Evolutionary conservation across 2,797 vertebrate species (phyloP).

Genomic region (Tenualosa thibaudeaui): DNA sequence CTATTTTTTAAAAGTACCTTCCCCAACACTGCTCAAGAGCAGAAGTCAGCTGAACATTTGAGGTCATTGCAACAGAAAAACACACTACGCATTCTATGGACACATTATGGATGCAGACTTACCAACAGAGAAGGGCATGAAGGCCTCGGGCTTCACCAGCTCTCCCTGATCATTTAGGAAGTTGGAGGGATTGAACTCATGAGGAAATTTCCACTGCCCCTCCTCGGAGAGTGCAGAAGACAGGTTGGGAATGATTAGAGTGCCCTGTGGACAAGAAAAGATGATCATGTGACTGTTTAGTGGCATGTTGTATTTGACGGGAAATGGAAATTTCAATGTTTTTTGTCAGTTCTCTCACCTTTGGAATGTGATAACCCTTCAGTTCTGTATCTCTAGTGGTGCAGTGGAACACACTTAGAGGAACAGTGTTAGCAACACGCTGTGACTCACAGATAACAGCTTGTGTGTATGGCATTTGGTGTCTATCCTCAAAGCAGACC

Average conservation of each 20-base stretch:
- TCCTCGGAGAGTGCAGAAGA: slow-evolving; percentile 64
- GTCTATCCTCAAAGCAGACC: slow-evolving; percentile 61
- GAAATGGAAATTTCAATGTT: not conserved
- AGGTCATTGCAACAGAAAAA: too few species aligned
- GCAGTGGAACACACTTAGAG: slow-evolving; percentile 71
- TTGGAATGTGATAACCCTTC: slow-evolving; percentile 75
- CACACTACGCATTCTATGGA: too few species aligned
- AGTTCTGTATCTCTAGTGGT: slow-evolving; percentile 71
- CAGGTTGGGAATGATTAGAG: slow-evolving; percentile 70
- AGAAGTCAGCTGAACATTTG: too few species aligned
- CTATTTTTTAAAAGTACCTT: too few species aligned
- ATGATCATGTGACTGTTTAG: not conserved
- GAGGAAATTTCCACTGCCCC: slow-evolving; percentile 70
- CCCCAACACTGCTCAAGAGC: too few species aligned
- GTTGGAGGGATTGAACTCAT: slow-evolving; percentile 73
- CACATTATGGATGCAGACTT: slow-evolving; percentile 21
- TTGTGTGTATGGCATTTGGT: slow-evolving; percentile 69
- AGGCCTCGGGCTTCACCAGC: slow-evolving; percentile 73
- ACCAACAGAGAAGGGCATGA: slow-evolving; percentile 77
- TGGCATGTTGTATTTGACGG: not conserved
- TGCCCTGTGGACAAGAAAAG: slow-evolving; percentile 58
- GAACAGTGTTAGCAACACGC: slow-evolving; percentile 68
- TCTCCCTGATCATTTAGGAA: slow-evolving; percentile 69
- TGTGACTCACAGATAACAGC: slow-evolving; percentile 76
- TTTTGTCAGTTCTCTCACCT: slow-evolving; percentile 53